Base-by-base conservation (phyloP, 1,140 invertebrate genomes). In the Procambarus clarkii region DNA sequence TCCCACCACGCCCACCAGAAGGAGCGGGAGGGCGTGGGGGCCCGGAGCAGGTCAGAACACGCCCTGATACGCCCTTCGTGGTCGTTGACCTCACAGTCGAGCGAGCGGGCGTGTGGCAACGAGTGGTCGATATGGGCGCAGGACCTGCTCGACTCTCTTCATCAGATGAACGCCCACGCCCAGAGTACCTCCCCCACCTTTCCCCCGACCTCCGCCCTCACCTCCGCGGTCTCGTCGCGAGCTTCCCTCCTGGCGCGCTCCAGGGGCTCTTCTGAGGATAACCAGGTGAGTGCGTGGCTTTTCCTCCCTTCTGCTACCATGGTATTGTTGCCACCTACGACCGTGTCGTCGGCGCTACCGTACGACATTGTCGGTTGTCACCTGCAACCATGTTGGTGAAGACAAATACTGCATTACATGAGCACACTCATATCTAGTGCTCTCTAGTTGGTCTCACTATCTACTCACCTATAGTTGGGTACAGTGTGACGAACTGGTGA, bases 121-220 rank as follows among this genome's bases (percentile, higher is more conserved):
- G 64, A 45, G 87, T 91, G 90, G 90, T 91, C 90, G 46, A 74
- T 91, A 5, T 91, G 90, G 90, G 90, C 90, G 0, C 90, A 91
- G 79, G 90, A 91, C 13, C 58, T 91, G 46, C 78, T 91, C 7
- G 79, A 91, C 48, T 91, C 90, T 21, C 90, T 91, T n/a, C 90
- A 91, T 84, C 84, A 91, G 69, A 86, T 91, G 84, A 87, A 86
- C 48, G 83, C 54, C 24, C 81, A 79, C 58, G 81, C 84, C 84
- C 24, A 74, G 58, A 46, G 78, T 24, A 8, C 69, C 5, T 60
- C 79, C 58, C 58, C 90, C n/a, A 34, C 82, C 48, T 80, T 78
- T 46, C 58, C 83, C 77, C 24, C 78, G 0, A 48, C 82, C 60
- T 13, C 50, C 5, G n/a, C 76, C 11, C 24, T 76, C 3, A 24